These are phyloP conservation scores for Heliconius ethilla DNA, from an alignment of 2,888 invertebrate species.

Conservation along the genomic window DNA sequence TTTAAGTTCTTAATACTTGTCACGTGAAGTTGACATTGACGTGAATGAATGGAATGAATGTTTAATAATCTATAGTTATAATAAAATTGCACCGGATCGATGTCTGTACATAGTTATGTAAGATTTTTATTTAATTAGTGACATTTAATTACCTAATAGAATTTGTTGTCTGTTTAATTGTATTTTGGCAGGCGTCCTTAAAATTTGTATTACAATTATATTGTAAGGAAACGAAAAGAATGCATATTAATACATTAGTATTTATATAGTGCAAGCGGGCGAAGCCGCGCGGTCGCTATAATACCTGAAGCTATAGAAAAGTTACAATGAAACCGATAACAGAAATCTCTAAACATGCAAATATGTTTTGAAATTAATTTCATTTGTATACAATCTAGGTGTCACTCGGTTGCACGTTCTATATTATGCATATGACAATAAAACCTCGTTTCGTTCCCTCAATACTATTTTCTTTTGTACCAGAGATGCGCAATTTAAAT, in stretches of 20 bases:
- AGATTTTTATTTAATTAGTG: too few species aligned
- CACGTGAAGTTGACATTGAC: conserved; percentile 24
- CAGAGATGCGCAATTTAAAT: conserved; percentile 27
- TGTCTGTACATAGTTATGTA: too few species aligned
- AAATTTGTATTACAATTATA: too few species aligned
- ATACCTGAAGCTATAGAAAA: background rate
- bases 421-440: conserved; percentile 39
- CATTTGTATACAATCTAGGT: conserved; percentile 23
- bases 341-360: background rate
- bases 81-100: background rate
- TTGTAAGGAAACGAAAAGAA: too few species aligned
- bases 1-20: conserved; percentile 32
- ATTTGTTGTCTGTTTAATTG: too few species aligned
- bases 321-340: background rate
- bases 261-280: too few species aligned
- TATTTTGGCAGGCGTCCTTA: too few species aligned
- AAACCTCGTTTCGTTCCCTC: conserved; percentile 39
- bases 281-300: too few species aligned
- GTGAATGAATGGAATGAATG: conserved; percentile 18
- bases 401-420: conserved; percentile 44
- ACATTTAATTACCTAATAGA: too few species aligned
- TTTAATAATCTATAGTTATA: background rate
- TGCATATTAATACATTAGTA: too few species aligned
- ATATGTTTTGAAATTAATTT: background rate
- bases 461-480: conserved; percentile 28